phyloP scores from a whole-genome alignment of 2,888 invertebrate genomes.

The Antitype chi region DNA sequence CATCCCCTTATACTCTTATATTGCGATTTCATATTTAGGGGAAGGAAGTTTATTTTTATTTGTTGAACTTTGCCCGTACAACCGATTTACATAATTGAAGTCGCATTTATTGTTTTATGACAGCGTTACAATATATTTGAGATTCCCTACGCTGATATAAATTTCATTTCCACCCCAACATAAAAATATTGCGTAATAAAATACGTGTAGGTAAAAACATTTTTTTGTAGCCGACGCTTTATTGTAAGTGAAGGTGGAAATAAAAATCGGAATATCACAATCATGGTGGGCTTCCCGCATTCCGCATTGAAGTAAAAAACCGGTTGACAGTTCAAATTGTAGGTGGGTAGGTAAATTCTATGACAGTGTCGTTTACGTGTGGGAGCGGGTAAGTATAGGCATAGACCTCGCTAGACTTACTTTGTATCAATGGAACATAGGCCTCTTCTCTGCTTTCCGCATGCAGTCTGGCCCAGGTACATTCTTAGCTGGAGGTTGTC shows the following conservation, averaged over 20 bases:
- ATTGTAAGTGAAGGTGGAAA: conserved; percentile 42
- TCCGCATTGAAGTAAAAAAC: not conserved
- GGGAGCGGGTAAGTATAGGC: not conserved
- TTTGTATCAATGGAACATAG: not conserved
- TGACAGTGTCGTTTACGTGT: not conserved
- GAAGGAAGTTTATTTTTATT: conserved; percentile 63
- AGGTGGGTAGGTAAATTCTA: not conserved
- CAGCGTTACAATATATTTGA: conserved; percentile 57
- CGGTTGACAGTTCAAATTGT: conserved; percentile 2
- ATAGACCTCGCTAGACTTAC: not conserved
- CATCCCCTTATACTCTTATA: conserved; percentile 63
- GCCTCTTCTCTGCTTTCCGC: not conserved
- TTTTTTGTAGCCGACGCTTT: conserved; percentile 32
- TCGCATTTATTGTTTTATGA: conserved; percentile 67
- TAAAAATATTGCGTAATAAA: conserved; percentile 54
- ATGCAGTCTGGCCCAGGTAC: not conserved
- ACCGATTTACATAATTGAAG: conserved; percentile 69
- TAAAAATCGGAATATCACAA: conserved; percentile 41
- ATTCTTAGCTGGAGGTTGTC: not conserved
- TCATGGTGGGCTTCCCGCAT: conserved; percentile 15
- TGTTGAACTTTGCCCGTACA: conserved; percentile 61
- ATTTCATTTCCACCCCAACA: conserved; percentile 58
- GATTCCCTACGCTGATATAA: conserved; percentile 56
- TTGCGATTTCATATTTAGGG: conserved; percentile 69
- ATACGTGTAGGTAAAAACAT: conserved; percentile 22